Base-by-base conservation (phyloP, 2,888 invertebrate species). In the Drosophila mercatorum region DNA sequence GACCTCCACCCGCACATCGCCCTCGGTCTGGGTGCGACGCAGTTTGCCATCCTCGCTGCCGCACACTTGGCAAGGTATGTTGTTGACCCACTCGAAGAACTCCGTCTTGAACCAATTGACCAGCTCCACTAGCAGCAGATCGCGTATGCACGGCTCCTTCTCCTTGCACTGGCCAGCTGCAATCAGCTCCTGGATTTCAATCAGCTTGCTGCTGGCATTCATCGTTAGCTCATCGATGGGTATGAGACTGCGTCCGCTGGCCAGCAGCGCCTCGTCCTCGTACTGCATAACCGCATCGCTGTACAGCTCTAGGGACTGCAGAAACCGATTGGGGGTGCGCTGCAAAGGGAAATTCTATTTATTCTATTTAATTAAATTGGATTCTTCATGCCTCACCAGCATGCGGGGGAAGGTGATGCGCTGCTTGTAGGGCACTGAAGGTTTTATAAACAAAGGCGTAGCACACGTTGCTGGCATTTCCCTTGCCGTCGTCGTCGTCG, bases 61-160 rank as follows among this genome's bases (percentile, higher is more conserved):
- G 91, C 99, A 99, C 0, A 89, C 88, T 8, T 94, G 93, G 91
- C 99, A 99, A 0, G 93, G 91, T 0, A 97, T 96, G 78, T 94
- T 94, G 92, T 98, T 96, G 28, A 98, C 95, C 99, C 99, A 99
- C 53, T 94, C 93, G 92, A 99, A 99, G 93, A 98, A 99, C 63
- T 96, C 95, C 41, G 95, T 94, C 92, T 99, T 99, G 93, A 98
- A 99, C 99, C 99, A 99, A 46, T 94, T 93, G 49, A 98, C 92
- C 44, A 99, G 92, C 91, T 97, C 97, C 62, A 96, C 92, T 0
- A 99, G 92, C 3, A 98, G 90, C 2, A 96, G 94, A 90, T 98
- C 97, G 77, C 96, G 95, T 66, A 95, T 93, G 0, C 95, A 94
- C 26, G 95, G 92, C 75, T 95, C 94, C 7, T 91, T 89, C 0